Conservation (phyloP, 1,140 invertebrate species). For the Drosophila triauraria region DNA sequence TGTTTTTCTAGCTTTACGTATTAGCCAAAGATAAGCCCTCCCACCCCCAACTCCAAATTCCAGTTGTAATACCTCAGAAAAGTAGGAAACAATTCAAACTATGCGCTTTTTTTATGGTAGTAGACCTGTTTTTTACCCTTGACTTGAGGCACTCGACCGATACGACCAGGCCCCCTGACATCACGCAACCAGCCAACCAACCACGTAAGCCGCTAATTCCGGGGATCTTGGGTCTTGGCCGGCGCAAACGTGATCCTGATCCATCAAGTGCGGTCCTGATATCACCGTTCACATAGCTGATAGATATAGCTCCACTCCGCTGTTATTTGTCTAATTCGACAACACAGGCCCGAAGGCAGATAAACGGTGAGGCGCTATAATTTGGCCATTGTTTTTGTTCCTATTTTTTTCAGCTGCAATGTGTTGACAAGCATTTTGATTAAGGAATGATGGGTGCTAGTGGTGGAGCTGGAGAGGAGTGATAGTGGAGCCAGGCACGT, state of each 20-base stretch:
- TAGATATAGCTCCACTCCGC: constrained; percentile 37
- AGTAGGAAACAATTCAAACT: constrained; percentile 2
- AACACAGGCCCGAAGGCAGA: constrained; percentile 49
- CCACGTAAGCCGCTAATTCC: constrained; percentile 32
- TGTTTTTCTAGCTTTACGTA: background rate
- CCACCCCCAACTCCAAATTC: background rate
- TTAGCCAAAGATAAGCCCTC: background rate
- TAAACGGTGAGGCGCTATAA: constrained; percentile 53
- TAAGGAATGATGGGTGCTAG: constrained; percentile 41
- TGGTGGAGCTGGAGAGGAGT: constrained; percentile 12
- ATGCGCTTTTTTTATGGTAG: constrained; percentile 8
- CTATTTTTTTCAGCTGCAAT: constrained; percentile 49
- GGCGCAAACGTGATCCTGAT: constrained; percentile 33
- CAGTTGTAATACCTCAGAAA: constrained; percentile 1
- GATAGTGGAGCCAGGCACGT: constrained; percentile 51
- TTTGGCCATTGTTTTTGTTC: constrained; percentile 39
- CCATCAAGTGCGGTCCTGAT: constrained; percentile 42
- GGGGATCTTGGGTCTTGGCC: constrained; percentile 16
- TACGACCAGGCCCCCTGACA: constrained; percentile 19
- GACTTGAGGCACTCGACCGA: constrained; percentile 13
- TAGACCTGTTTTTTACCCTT: constrained; percentile 14
- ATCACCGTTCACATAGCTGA: constrained; percentile 29
- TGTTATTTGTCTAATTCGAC: constrained; percentile 73
- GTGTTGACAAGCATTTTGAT: constrained; percentile 76
- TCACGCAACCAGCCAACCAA: constrained; percentile 5